A percentile compares a stretch with the other conserved stretches of the same genome.
phyloP scores from a whole-genome alignment of 2,113 vertebrate genomes.

The Channa argus region DNA sequence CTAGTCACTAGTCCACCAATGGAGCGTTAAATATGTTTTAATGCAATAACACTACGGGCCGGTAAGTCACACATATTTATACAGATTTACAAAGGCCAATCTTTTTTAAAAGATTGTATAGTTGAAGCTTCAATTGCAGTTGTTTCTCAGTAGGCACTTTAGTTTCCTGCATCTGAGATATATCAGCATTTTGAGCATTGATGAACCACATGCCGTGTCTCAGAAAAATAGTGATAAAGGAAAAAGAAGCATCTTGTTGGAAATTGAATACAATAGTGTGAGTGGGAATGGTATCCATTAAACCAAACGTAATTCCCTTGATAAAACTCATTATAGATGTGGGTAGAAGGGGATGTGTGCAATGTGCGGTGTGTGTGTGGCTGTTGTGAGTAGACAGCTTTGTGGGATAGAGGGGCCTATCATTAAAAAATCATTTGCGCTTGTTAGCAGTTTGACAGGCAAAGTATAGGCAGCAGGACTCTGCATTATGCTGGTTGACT shows the following conservation, averaged over 20 bases:
- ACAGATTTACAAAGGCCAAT: constrained; percentile 1
- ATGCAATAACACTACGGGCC: background rate
- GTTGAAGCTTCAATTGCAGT: background rate
- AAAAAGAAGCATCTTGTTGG: constrained; percentile 46
- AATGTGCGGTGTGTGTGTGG: constrained; percentile 29
- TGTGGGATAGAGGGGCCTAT: constrained; percentile 73
- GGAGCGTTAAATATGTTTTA: background rate
- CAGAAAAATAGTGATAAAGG: constrained; percentile 46
- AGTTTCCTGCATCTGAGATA: constrained; percentile 34
- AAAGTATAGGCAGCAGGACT: constrained; percentile 76
- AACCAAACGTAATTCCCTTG: constrained; percentile 69
- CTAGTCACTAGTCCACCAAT: no score
- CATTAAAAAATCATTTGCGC: constrained; percentile 82
- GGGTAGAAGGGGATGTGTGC: constrained; percentile 45
- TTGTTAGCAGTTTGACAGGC: constrained; percentile 80
- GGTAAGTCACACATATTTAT: background rate
- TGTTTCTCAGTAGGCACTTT: constrained; percentile 21
- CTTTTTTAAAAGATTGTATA: background rate
- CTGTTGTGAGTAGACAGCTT: constrained; percentile 65
- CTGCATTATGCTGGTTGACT: constrained; percentile 72
- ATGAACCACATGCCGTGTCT: constrained; percentile 10
- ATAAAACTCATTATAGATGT: constrained; percentile 71
- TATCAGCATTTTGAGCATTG: constrained; percentile 47
- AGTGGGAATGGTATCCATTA: constrained; percentile 67
- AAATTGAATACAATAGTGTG: constrained; percentile 42